Evolutionary conservation across 2,113 vertebrate species (phyloP), one percentile per base, ranked within the genome.

Genomic region (Semnornis frantzii): DNA sequence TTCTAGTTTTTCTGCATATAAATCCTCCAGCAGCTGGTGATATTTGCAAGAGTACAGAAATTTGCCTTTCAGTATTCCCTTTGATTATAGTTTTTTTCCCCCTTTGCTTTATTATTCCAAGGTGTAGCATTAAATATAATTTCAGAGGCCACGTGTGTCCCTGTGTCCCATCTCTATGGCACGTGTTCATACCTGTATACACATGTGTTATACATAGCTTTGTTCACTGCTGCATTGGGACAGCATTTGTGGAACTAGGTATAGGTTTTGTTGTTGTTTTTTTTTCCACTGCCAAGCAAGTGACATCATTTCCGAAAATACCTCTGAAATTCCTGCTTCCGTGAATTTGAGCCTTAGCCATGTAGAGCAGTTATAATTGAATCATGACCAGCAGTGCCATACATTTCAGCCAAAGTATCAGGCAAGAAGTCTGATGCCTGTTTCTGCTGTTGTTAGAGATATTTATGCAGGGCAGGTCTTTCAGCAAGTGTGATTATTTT

Each of bases 401-500:
- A 96, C 92, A 96, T 97, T 96, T 97, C 55, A 90, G 11, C 80
- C 90, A 7, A 85, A 92, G 76, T 76, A 82, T 81, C 1, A 3
- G 84, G 87, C 55, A 73, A 91, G 91, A 87, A 94, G 73, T 92
- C 65, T 63, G 75, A 82, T 94, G 91, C 95, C 94, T 95, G 84
- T 95, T 94, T 95, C 94, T 87, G 78, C 90, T 94, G 69, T 96
- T 97, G 91, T 93, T 91, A 50, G 85, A 93, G 87, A 48, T 95
- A 81, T 95, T 96, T 96, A 73, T 97, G 94, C 89, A 91, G 78
- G 89, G 81, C 86, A 90, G 85, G 77, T 90, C 95, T 97, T 96
- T 97, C 93, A 96, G 92, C 95, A 93, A 91, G 90, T 68, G 87
- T 96, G 94, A 96, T 96, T 96, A 95, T 97, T 97, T 97, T 95